Base-by-base conservation (phyloP, 2,113 vertebrate species). In the Hemicordylus capensis region DNA sequence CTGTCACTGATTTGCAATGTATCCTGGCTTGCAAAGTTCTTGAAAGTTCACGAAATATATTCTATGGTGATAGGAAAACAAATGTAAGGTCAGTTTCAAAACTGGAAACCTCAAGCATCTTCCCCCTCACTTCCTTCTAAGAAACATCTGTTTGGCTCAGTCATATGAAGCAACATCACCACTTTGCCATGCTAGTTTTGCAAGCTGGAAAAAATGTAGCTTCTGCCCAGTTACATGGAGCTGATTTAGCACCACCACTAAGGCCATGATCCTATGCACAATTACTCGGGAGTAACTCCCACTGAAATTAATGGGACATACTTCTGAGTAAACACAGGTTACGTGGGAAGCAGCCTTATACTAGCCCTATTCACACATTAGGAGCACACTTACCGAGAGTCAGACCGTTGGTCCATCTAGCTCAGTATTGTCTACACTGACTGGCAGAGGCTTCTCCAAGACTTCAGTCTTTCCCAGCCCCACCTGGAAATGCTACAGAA, bases 1-100 rank as follows among this genome's bases (percentile, higher is more conserved):
- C 82, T 78, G 74, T 77, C 74, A 37, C 66, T 76, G 86, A 15
- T 48, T 83, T 80, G 69, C 78, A 34, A 58, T 54, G 44, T 1
- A 1, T 24, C 56, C 24, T 28, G 0, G 34, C 69, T 82, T 39
- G 70, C 76, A 91, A 90, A 94, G 90, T 86, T 81, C 79, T 20
- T 2, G 17, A 84, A 91, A 88, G 78, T 63, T 46, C 4, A 46
- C 7, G 31, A 76, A 61, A 10, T 4, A 0, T 64, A 0, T 54
- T 0, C 0, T 28, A 70, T 9, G 76, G 22, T 28, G 15, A 4
- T 2, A 80, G 66, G n/a, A 59, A 46, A 4, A 9, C 15, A 69
- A 42, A 61, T 61, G 44, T 79, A 22, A 79, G 34, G 31, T 4
- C 48, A 8, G 17, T 74, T 8, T 1, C 8, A 73, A 1, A 83